phyloP scores from a whole-genome alignment of 2,888 invertebrate genomes.

The Flexamia atlantica region DNA sequence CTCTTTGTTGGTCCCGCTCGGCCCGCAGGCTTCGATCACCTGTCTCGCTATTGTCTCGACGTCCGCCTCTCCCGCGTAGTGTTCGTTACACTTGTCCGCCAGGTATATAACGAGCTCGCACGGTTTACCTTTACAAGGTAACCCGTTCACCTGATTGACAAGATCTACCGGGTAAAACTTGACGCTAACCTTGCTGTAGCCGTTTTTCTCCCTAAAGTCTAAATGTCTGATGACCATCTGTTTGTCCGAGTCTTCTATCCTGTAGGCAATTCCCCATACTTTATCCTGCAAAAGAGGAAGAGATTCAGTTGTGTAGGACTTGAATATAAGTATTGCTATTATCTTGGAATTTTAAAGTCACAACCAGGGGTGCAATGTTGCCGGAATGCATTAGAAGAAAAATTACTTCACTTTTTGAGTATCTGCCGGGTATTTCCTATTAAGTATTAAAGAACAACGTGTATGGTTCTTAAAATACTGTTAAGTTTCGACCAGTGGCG shows the following conservation, averaged over 20 bases:
- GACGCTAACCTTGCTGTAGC: slow-evolving; percentile 84
- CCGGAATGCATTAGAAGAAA: no score
- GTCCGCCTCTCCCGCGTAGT: slow-evolving; percentile 87
- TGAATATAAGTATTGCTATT: no score
- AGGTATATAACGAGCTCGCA: slow-evolving; percentile 89
- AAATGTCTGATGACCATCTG: slow-evolving; percentile 87
- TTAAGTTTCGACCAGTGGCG: no score
- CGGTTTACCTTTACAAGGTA: slow-evolving; percentile 74
- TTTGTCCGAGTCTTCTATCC: slow-evolving; percentile 84
- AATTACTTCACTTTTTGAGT: no score
- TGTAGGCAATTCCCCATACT: slow-evolving; percentile 96
- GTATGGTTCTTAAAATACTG: no score
- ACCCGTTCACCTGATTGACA: slow-evolving; percentile 47
- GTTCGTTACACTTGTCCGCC: slow-evolving; percentile 88
- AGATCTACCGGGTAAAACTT: slow-evolving; percentile 82
- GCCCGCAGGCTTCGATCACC: slow-evolving; percentile 85
- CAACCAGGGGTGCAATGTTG: no score
- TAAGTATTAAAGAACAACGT: no score
- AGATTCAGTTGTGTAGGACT: no score
- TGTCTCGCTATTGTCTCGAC: slow-evolving; percentile 88
- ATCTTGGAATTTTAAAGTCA: no score
- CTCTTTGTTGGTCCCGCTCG: slow-evolving; percentile 94
- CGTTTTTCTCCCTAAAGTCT: slow-evolving; percentile 95
- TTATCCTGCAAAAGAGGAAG: slow-evolving; percentile 75
- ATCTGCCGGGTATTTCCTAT: no score